phyloP scores from a whole-genome alignment of 2,888 invertebrate species.

The Clunio marinus region DNA sequence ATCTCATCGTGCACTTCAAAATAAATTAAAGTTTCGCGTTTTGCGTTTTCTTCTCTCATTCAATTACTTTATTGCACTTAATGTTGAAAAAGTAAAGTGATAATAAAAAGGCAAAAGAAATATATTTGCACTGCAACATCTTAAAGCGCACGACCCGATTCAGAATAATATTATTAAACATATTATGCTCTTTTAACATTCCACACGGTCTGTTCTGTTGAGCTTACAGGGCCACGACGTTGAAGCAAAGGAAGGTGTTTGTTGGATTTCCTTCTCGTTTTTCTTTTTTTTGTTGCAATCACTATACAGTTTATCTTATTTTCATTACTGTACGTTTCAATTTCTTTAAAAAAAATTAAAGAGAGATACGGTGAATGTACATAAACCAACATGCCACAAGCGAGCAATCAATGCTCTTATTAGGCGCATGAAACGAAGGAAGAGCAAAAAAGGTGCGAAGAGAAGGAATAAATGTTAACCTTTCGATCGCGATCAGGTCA shows the following conservation, averaged over 20 bases:
- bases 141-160: not conserved
- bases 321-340: constrained; percentile 11
- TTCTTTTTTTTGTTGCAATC: too few relatives aligned
- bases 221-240: too few relatives aligned
- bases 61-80: constrained; percentile 33
- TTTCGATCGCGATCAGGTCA: constrained; percentile 13
- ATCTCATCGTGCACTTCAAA: constrained; percentile 31
- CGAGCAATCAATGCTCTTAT: constrained; percentile 7
- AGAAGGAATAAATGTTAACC: constrained; percentile 16
- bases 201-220: not conserved
- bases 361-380: not conserved
- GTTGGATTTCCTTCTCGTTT: not conserved
- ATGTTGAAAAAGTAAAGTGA: constrained; percentile 8
- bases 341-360: constrained; percentile 2
- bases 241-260: not conserved
- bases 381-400: constrained; percentile 32
- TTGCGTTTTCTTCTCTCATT: not conserved
- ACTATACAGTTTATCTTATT: constrained; percentile 9
- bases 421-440: not conserved
- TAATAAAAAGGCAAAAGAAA: constrained; percentile 17
- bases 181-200: constrained; percentile 23
- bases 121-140: not conserved
- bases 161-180: not conserved
- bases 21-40: constrained; percentile 31
- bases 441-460: not conserved